Evolutionary conservation across 2,797 vertebrate genomes (phyloP), one percentile per base, ranked within the genome.

Genomic region (Crocidura indochinensis): DNA sequence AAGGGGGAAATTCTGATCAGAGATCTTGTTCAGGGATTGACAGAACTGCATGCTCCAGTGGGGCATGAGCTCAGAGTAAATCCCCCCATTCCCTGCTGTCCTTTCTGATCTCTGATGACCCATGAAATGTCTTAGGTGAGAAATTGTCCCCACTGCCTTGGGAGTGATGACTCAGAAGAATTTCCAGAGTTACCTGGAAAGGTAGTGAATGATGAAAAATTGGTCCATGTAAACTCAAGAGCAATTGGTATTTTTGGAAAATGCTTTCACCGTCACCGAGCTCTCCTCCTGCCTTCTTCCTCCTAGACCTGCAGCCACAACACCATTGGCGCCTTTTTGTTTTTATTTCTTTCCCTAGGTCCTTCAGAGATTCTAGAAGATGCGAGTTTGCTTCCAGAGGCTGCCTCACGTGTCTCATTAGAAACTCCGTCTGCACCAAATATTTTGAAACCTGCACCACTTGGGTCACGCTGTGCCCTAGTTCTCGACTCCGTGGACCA

Each of bases 261-360:
- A 60, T 15, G 5, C 4, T 90, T 81, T 91, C 47, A 62, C 8
- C 12, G 0, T 65, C 14, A 53, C 24, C 29, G 0, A 2, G 11
- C 26, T 49, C 75, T 11, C 31, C 72, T 92, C 38, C 47, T 20
- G 27, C 1, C 96, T 80, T 2, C 67, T 90, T 92, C 81, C 22
- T 90, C 92, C 38, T 76, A 93, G 44, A 71, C 62, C 8, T 46
- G 2, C 47, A 10, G n/a, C 9, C 4, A 26, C 3, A 53, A 17
- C 10, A 65, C 20, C 22, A 17, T 20, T 2, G 15, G 8, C 38
- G 22, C 47, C 26, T 10, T 81, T 88, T 64, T 65, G 27, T 19
- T 19, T 56, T 56, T 56, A 26, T 94, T 69, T 51, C 67, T 49
- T 10, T 12, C 1, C 6, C 53, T 83, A 9, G 27, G 62, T 38